A percentile compares a stretch with the other conserved stretches of the same genome.
phyloP scores from a whole-genome alignment of 2,113 vertebrate genomes.

The Amphiprion percula region DNA sequence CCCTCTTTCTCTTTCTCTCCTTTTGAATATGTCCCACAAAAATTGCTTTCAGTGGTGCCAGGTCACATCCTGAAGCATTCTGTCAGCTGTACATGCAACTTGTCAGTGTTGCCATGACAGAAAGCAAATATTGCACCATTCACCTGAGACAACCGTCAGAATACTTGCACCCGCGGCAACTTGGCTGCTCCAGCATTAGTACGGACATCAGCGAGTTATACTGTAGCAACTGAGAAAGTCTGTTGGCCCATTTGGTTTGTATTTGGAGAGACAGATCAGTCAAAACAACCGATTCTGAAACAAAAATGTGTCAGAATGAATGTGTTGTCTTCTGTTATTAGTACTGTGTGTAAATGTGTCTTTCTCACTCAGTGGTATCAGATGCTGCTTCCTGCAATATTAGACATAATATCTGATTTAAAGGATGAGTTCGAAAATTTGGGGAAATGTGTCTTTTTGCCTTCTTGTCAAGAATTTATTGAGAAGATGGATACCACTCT shows the following conservation, averaged over 20 bases:
- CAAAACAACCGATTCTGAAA: conserved; percentile 12
- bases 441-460: not conserved
- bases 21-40: not conserved
- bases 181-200: conserved; percentile 27
- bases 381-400: no score
- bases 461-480: no score
- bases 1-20: no score
- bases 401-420: not conserved
- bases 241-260: conserved; percentile 51
- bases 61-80: conserved; percentile 19
- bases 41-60: conserved; percentile 4
- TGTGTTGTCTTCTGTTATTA: conserved; percentile 1
- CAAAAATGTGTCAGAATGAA: conserved; percentile 47
- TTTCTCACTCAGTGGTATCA: not conserved
- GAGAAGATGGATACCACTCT: not conserved
- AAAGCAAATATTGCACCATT: conserved; percentile 57
- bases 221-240: conserved; percentile 14
- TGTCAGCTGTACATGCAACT: not conserved
- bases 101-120: conserved; percentile 46
- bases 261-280: conserved; percentile 36
- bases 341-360: not conserved
- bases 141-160: conserved; percentile 42
- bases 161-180: conserved; percentile 22
- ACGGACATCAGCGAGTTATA: conserved; percentile 36
- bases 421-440: not conserved